Conservation (phyloP, 2,113 vertebrate species). For the Sisor rabdophorus region DNA sequence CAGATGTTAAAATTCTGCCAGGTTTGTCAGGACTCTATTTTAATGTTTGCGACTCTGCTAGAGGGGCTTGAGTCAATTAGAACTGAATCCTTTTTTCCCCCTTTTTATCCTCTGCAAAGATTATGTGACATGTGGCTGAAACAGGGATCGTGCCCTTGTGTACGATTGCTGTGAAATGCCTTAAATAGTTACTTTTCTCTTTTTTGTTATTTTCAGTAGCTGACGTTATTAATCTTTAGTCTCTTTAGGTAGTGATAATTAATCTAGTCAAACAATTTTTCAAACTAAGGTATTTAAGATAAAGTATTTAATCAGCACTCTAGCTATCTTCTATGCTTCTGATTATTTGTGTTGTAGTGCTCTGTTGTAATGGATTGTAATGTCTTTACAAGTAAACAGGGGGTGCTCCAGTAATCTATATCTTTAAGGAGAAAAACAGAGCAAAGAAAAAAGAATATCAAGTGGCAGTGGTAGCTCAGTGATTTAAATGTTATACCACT, state of each 20-base stretch:
- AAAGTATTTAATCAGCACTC: neutral
- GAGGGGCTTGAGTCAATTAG: constrained; percentile 34
- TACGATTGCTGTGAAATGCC: constrained; percentile 25
- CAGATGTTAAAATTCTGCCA: neutral
- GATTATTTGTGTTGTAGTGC: constrained; percentile 12
- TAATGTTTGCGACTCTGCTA: constrained; percentile 18
- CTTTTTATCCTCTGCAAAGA: constrained; percentile 31
- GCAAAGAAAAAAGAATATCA: neutral
- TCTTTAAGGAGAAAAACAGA: neutral
- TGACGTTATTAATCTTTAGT: constrained; percentile 10
- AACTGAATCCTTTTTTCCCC: constrained; percentile 35
- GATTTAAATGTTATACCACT: neutral
- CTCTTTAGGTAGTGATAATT: constrained; percentile 7
- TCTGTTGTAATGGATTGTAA: constrained; percentile 17
- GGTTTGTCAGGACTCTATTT: neutral
- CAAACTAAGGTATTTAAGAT: neutral
- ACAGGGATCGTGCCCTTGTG: constrained; percentile 10
- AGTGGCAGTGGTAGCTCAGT: too few relatives aligned
- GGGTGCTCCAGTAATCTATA: neutral
- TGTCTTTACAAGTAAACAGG: constrained; percentile 6
- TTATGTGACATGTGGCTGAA: constrained; percentile 34
- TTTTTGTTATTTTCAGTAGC: constrained; percentile 7
- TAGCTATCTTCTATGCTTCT: neutral
- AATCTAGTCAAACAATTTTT: neutral
- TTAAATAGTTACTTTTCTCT: constrained; percentile 5